Conservation (phyloP, 2,113 vertebrate species). For the Glaucidium brasilianum region DNA sequence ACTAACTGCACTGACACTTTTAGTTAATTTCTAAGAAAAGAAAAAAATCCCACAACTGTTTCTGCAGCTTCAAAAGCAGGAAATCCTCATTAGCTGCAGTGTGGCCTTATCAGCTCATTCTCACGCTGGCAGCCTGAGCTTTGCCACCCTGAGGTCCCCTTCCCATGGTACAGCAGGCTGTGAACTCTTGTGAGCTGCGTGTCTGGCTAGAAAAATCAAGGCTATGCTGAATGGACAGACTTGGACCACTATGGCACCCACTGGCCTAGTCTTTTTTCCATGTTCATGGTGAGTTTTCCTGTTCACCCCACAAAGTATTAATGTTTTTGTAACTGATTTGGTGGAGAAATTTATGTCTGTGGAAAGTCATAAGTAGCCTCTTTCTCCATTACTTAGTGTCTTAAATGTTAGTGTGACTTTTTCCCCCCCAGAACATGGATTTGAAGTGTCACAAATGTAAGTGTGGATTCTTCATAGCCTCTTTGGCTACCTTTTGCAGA, state of each 20-base stretch:
- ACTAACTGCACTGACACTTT: rapidly evolving
- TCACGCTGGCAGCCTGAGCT: neutral
- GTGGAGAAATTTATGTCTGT: neutral
- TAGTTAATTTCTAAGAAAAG: neutral
- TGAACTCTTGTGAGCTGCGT: neutral
- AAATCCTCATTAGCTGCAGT: neutral
- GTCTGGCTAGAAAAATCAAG: neutral
- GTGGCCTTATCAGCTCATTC: neutral
- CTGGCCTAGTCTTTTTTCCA: neutral
- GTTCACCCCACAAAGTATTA: neutral
- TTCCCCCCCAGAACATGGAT: rapidly evolving
- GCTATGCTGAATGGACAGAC: neutral
- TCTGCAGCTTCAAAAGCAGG: neutral
- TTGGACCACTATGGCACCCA: neutral
- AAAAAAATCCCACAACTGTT: neutral
- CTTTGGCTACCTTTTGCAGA: neutral
- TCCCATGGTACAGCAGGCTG: neutral
- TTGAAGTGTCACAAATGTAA: neutral
- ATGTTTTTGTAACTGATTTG: neutral
- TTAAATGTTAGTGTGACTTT: neutral
- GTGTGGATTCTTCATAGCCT: neutral
- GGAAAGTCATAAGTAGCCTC: neutral
- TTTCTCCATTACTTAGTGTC: neutral
- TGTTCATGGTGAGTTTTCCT: rapidly evolving
- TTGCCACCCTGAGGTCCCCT: neutral